Base-by-base conservation (phyloP, 2,888 invertebrate genomes). In the Lithodes maja region DNA sequence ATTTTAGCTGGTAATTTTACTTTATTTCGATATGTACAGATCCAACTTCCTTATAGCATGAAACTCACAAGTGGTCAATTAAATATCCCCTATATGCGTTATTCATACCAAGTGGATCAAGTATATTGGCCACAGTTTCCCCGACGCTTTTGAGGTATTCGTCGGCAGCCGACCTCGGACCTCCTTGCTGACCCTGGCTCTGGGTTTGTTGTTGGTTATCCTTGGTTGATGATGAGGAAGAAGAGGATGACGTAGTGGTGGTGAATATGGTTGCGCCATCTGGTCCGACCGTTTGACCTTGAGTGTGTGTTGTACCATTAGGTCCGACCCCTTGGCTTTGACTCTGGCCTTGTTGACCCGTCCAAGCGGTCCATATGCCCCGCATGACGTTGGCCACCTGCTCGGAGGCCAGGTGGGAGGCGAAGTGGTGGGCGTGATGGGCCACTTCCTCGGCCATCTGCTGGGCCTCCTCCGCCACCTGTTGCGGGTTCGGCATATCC, bases 321-420 rank as follows among this genome's bases (percentile, higher is more conserved):
- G 33, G 33, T 33, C 33, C 33, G 5, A 3, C 1, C 55, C 69
- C 74, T 17, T 50, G 68, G 33, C 75, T 52, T 9, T 55, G 52
- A n/a, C 81, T 61, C 5, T 75, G 82, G 2, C 55, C 71, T 75
- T 86, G 88, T 2, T 89, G 85, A 12, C 88, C 88, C 83, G 80
- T 79, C 88, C 88, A 90, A 69, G 90, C 90, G 61, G 88, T 86
- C 90, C 90, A 90, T 15, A 90, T 88, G 7, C 90, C 90, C 50
- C 84, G 87, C 90, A 90, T 90, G 3, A 90, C 87, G 80, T 90
- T 88, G 79, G 90, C 88, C 2, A 90, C 86, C 0, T 90, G 90
- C 17, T 90, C 85, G 33, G 90, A 86, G 33, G 90, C 90, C 83
- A 86, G 83, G 17, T 89, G 88, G 15, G 90, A 89, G 2, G 90